Evolutionary conservation across 2,888 invertebrate genomes (phyloP).

Genomic region (Diloba caeruleocephala): DNA sequence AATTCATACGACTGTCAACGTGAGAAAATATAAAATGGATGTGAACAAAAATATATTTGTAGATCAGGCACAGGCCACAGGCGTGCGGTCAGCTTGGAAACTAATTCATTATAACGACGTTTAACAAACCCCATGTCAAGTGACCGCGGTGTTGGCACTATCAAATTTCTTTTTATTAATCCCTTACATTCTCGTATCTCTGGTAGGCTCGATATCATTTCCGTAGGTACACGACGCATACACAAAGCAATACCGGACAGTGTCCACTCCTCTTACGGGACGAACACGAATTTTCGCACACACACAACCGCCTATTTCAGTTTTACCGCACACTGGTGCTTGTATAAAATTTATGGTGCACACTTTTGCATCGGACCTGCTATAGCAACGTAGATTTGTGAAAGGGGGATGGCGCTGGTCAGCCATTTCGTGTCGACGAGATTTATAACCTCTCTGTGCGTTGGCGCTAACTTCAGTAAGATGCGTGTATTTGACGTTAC

Average conservation of each 20-base stretch:
- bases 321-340: conserved; percentile 85
- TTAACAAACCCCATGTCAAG: conserved; percentile 71
- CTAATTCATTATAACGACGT: conserved; percentile 70
- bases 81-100: conserved; percentile 56
- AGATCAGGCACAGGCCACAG: conserved; percentile 10
- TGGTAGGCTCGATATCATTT: conserved; percentile 72
- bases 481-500: conserved; percentile 76
- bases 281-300: conserved; percentile 85
- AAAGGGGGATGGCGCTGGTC: conserved; percentile 80
- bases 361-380: conserved; percentile 82
- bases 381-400: conserved; percentile 81
- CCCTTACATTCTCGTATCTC: conserved; percentile 63
- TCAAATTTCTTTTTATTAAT: conserved; percentile 83
- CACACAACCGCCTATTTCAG: conserved; percentile 75
- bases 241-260: conserved; percentile 82
- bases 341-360: conserved; percentile 88
- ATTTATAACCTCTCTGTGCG: conserved; percentile 87
- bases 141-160: conserved; percentile 60
- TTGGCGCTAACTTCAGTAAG: conserved; percentile 80
- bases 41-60: conserved; percentile 19
- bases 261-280: conserved; percentile 82
- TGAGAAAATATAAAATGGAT: conserved; percentile 12
- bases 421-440: conserved; percentile 88
- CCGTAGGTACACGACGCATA: conserved; percentile 72
- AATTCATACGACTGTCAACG: conserved; percentile 34